These are phyloP conservation scores for Toxotes lorentzi DNA, from an alignment of 2,797 vertebrate genomes.

Conservation along the genomic window DNA sequence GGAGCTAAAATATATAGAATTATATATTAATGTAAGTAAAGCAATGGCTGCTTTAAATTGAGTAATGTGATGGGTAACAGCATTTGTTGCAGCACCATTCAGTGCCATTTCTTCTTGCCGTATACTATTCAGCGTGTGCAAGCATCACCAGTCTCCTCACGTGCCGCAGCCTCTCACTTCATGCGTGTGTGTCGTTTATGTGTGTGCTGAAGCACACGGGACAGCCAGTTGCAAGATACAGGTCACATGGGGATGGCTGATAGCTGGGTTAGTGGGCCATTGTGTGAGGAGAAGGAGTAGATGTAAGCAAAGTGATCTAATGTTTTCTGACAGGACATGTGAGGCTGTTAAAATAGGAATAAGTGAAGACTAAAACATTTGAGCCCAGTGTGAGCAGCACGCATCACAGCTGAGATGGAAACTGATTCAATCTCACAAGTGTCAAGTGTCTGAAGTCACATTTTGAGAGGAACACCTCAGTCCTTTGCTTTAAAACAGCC, in stretches of 20 bases:
- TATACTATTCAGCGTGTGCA: background rate
- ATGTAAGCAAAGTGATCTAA: constrained; percentile 17
- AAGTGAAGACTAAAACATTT: constrained; percentile 4
- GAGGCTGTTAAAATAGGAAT: constrained; percentile 23
- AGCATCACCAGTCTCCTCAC: constrained; percentile 47
- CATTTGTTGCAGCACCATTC: background rate
- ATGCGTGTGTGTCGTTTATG: constrained; percentile 34
- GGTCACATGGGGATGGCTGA: constrained; percentile 55
- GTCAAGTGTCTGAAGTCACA: background rate
- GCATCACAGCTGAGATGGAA: background rate
- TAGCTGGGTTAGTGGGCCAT: constrained; percentile 73
- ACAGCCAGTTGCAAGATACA: constrained; percentile 37
- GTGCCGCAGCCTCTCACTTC: constrained; percentile 23
- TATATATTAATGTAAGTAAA: background rate
- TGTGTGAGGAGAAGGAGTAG: constrained; percentile 27
- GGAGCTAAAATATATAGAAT: background rate
- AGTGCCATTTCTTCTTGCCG: background rate
- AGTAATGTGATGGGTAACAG: background rate
- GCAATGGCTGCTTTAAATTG: background rate
- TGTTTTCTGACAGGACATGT: constrained; percentile 33
- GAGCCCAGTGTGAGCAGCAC: background rate
- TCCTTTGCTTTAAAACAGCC: background rate
- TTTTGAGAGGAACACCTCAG: background rate
- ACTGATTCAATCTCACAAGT: background rate
- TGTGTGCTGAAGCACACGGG: constrained; percentile 41